Percentiles rank a stretch among this genome's conserved stretches.
Evolutionary conservation across 2,113 vertebrate species (phyloP).

Genomic region (human (Homo sapiens)): DNA sequence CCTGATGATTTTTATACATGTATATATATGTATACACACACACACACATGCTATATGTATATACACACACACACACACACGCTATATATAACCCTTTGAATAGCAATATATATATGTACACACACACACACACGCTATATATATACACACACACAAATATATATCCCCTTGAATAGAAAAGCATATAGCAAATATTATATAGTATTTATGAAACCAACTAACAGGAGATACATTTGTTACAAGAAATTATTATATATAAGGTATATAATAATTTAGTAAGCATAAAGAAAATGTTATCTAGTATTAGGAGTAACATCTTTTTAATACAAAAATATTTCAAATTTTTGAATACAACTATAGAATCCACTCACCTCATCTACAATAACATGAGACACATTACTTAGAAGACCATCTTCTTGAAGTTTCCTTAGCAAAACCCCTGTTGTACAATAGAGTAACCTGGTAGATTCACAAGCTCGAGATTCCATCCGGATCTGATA

Average conservation of each 20-base stretch:
- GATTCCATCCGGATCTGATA: constrained; percentile 99
- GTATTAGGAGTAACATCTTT: neutral
- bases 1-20: no score
- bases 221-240: constrained; percentile 88
- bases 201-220: constrained; percentile 82
- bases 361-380: constrained; percentile 92
- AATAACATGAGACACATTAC: constrained; percentile 93
- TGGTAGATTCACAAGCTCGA: constrained; percentile 90
- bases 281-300: neutral
- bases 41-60: no score
- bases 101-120: neutral
- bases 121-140: no score
- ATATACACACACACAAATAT: no score
- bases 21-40: no score
- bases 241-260: constrained; percentile 49
- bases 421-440: constrained; percentile 96
- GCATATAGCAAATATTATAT: neutral
- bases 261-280: neutral
- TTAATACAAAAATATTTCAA: neutral
- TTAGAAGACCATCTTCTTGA: constrained; percentile 93
- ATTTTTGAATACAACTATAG: neutral
- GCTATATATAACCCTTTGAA: neutral
- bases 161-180: neutral
- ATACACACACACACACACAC: no score
- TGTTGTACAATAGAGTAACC: constrained; percentile 96